Evolutionary conservation across 2,113 vertebrate genomes (phyloP).

Genomic region (Tetrax tetrax): DNA sequence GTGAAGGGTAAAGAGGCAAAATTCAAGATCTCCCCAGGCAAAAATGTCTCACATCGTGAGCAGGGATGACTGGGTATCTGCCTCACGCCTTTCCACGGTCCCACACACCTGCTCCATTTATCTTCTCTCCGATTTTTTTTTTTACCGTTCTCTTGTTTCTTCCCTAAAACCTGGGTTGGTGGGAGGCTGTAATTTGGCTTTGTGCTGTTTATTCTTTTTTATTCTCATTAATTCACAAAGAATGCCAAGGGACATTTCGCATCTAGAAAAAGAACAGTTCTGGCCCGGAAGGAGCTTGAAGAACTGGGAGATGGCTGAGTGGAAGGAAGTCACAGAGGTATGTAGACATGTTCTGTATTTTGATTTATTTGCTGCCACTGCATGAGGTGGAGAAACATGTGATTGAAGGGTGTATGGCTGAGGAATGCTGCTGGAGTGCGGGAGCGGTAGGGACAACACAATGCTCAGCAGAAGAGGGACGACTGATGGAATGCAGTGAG

Average conservation of each 20-base stretch:
- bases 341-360: not conserved
- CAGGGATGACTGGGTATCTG: not conserved
- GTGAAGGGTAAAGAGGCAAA: not conserved
- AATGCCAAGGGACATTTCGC: not conserved
- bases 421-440: not conserved
- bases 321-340: not conserved
- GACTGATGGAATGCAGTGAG: not conserved
- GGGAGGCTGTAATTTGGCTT: not conserved
- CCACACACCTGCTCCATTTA: accelerated
- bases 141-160: not conserved
- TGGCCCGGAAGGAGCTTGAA: not conserved
- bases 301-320: not conserved
- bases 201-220: not conserved
- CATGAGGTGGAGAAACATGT: not conserved
- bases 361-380: not conserved
- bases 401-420: accelerated
- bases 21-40: too few relatives aligned
- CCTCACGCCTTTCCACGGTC: accelerated
- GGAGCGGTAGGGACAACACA: accelerated
- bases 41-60: accelerated
- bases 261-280: not conserved
- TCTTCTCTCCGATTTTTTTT: not conserved
- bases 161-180: not conserved
- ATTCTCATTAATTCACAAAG: not conserved
- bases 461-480: not conserved